Percentiles rank a stretch among this genome's conserved stretches.
Conservation (phyloP, 2,797 vertebrate genomes). For the Uromys caudimaculatus region DNA sequence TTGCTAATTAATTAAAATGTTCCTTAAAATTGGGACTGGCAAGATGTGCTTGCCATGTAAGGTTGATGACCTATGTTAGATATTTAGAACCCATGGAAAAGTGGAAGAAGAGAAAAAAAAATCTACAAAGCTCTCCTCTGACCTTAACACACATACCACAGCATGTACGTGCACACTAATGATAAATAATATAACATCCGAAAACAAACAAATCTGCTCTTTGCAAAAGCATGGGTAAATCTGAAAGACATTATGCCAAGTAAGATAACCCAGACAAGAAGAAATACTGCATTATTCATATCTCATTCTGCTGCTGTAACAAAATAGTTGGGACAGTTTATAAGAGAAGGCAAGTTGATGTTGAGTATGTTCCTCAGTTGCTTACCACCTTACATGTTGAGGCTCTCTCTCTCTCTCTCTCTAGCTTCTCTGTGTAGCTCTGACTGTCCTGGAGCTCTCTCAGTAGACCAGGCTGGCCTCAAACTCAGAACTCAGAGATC, state of each 20-base stretch:
- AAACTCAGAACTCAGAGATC: no score
- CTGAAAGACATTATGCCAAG: background rate
- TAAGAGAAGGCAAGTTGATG: background rate
- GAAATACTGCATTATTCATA: background rate
- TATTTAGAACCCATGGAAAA: background rate
- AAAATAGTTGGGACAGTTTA: background rate
- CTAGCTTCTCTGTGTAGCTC: no score
- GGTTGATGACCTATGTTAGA: background rate
- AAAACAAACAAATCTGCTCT: background rate
- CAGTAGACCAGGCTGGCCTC: no score
- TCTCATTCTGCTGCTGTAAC: background rate
- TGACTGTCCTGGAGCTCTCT: no score
- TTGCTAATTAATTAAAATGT: background rate
- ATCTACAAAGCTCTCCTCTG: background rate
- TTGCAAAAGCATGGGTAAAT: background rate
- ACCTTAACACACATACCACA: background rate
- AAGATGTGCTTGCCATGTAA: background rate
- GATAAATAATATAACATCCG: background rate
- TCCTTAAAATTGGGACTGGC: background rate
- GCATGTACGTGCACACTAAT: background rate
- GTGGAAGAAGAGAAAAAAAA: background rate
- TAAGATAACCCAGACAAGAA: background rate
- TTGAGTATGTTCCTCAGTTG: background rate
- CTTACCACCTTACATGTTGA: background rate
- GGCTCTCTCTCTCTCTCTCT: background rate